Evolutionary conservation across 2,113 vertebrate genomes (phyloP).

Genomic region (Scophthalmus maximus): DNA sequence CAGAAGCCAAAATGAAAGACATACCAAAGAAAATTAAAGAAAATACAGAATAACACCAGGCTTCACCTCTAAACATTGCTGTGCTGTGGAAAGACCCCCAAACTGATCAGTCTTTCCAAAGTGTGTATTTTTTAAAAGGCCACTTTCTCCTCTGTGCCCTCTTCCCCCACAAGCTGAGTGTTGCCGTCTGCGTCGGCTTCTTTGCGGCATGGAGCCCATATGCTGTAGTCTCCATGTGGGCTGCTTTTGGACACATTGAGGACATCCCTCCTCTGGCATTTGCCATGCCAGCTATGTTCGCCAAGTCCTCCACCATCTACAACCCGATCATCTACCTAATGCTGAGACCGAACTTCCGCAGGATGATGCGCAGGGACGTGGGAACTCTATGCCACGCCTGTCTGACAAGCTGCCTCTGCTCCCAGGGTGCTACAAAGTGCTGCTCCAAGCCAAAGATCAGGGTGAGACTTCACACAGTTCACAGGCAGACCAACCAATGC

Average conservation of each 20-base stretch:
- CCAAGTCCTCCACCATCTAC: constrained; percentile 86
- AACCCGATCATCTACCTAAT: constrained; percentile 81
- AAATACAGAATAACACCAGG: no score
- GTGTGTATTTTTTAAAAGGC: not conserved
- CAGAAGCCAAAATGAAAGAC: no score
- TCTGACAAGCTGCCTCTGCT: constrained; percentile 56
- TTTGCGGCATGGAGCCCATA: constrained; percentile 85
- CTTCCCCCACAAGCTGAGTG: constrained; percentile 75
- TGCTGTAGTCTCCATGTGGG: constrained; percentile 84
- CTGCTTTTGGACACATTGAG: constrained; percentile 80
- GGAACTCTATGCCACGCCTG: constrained; percentile 61
- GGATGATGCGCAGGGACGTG: constrained; percentile 68
- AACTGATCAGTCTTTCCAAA: no score
- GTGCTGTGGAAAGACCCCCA: no score
- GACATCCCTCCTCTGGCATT: constrained; percentile 83
- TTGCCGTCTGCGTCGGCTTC: constrained; percentile 83
- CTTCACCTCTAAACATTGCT: no score
- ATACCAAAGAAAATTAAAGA: no score
- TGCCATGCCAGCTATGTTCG: constrained; percentile 83
- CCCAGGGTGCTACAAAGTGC: constrained; percentile 21
- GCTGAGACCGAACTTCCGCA: constrained; percentile 80
- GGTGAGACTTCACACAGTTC: constrained; percentile 38
- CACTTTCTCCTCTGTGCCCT: constrained; percentile 15
- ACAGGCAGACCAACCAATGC: constrained; percentile 34
- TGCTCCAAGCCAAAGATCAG: constrained; percentile 50